phyloP scores from a whole-genome alignment of 2,888 invertebrate genomes.

The Lepidocyrtoides sp. region DNA sequence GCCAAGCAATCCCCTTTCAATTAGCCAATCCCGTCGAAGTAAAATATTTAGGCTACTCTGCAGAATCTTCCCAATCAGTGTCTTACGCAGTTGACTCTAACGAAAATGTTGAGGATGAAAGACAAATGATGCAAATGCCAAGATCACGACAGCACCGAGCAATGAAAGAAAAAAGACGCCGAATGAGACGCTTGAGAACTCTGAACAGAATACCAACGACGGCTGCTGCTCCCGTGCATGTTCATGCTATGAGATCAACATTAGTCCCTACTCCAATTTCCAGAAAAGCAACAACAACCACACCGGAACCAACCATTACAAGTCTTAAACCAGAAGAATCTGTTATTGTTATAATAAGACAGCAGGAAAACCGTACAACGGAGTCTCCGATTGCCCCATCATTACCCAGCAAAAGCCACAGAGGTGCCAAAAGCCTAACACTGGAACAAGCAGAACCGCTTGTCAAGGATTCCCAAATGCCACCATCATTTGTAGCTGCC shows the following conservation, averaged over 20 bases:
- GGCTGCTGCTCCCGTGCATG: neutral
- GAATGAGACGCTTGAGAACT: constrained; percentile 70
- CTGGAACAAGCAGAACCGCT: constrained; percentile 17
- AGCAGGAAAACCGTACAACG: neutral
- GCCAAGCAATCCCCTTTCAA: neutral
- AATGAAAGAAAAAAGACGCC: constrained; percentile 74
- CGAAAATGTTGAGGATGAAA: constrained; percentile 37
- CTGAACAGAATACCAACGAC: constrained; percentile 40
- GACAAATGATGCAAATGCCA: constrained; percentile 24
- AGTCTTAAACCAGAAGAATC: neutral
- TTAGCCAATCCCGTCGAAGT: constrained; percentile 49
- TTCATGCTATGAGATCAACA: neutral
- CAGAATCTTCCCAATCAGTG: constrained; percentile 57
- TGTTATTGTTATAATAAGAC: neutral
- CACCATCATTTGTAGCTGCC: constrained; percentile 11
- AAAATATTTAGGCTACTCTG: constrained; percentile 64
- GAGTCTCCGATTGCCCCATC: neutral
- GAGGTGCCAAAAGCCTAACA: constrained; percentile 45
- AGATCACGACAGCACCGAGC: constrained; percentile 61
- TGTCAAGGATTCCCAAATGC: constrained; percentile 28
- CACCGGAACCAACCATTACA: neutral
- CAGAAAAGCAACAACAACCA: neutral
- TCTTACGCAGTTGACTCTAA: constrained; percentile 56
- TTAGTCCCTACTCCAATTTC: constrained; percentile 27
- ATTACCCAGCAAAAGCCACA: neutral